Conservation (phyloP, 2,797 vertebrate species). For the Linurgus olivaceus region DNA sequence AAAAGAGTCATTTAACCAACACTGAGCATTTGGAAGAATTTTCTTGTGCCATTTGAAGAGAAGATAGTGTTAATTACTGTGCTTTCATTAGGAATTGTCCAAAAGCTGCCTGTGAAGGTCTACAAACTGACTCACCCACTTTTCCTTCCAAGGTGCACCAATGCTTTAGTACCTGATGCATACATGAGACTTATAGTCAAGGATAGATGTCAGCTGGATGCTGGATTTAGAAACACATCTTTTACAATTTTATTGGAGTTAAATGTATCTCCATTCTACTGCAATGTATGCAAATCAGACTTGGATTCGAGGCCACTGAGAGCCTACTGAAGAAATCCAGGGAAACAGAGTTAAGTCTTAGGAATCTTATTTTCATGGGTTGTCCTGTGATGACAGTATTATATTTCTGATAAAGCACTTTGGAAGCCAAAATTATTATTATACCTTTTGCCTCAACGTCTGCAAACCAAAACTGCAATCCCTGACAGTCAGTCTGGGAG, state of each 20-base stretch:
- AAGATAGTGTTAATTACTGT: rapidly evolving
- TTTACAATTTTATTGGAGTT: not conserved
- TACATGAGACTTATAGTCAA: not conserved
- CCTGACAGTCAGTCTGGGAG: not conserved
- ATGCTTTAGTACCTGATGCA: not conserved
- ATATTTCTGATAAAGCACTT: not conserved
- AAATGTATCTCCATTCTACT: not conserved
- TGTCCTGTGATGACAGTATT: not conserved
- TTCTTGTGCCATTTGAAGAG: not conserved
- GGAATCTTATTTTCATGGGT: not conserved
- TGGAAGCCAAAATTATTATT: not conserved
- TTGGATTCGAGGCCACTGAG: not conserved
- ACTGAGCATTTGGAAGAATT: not conserved
- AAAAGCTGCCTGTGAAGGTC: not conserved
- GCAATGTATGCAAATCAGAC: not conserved
- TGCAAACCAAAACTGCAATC: not conserved
- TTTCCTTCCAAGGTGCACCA: not conserved
- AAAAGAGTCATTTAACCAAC: not conserved
- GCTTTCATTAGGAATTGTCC: not conserved
- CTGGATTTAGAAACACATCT: not conserved
- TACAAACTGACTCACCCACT: not conserved
- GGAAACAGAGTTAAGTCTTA: not conserved
- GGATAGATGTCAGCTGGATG: not conserved
- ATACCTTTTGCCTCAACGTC: not conserved
- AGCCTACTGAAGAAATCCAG: not conserved